Percentiles rank a stretch among this genome's conserved stretches.
phyloP scores from a whole-genome alignment of 2,888 invertebrate genomes.

The Mythimna albipuncta region DNA sequence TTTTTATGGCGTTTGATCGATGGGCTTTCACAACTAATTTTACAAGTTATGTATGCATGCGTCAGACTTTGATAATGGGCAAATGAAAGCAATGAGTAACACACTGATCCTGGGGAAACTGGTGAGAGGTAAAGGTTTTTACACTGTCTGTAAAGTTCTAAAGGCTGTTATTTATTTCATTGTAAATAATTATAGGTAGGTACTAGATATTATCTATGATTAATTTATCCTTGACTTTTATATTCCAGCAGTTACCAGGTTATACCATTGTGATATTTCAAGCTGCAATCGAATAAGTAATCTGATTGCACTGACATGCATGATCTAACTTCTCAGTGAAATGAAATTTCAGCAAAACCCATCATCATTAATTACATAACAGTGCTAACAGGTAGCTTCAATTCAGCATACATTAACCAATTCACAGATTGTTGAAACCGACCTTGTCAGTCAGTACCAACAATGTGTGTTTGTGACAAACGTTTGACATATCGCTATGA shows the following conservation, averaged over 20 bases:
- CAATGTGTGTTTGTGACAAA: conserved; percentile 53
- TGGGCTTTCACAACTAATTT: conserved; percentile 51
- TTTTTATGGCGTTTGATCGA: conserved; percentile 52
- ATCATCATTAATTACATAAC: conserved; percentile 31
- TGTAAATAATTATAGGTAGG: conserved; percentile 10
- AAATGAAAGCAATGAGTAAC: conserved; percentile 51
- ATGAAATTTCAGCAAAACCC: conserved; percentile 12
- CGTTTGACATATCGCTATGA: conserved; percentile 54
- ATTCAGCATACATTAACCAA: conserved; percentile 33
- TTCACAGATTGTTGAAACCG: conserved; percentile 44
- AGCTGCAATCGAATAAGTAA: conserved; percentile 12
- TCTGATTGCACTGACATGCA: background rate
- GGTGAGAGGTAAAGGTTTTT: conserved; percentile 24
- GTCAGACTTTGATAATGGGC: conserved; percentile 28
- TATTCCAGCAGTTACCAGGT: conserved; percentile 5
- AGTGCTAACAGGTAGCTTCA: conserved; percentile 12
- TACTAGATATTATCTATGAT: background rate
- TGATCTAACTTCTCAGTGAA: conserved; percentile 2
- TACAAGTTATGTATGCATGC: conserved; percentile 45
- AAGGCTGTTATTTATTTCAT: background rate
- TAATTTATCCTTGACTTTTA: conserved; percentile 25
- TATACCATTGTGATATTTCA: conserved; percentile 9
- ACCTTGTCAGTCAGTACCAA: conserved; percentile 50
- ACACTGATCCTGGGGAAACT: conserved; percentile 22
- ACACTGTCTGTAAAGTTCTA: background rate